Evolutionary conservation across 2,888 invertebrate genomes (phyloP).

Genomic region (Cheilosia urbana): DNA sequence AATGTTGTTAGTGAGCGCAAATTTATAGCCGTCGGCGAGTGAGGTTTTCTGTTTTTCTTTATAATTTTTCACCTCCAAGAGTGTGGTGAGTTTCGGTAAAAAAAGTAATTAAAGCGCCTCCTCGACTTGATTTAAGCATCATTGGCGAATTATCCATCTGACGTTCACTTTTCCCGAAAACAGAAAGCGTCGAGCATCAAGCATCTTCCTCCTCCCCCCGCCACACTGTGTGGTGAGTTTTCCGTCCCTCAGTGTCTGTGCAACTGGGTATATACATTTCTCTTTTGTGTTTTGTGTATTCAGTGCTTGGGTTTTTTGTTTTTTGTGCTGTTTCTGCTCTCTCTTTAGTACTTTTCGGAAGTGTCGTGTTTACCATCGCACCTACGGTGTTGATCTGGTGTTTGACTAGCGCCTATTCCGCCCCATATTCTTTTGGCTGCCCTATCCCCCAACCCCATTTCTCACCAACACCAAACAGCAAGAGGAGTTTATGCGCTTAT

Average conservation of each 20-base stretch:
- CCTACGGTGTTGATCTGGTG: constrained; percentile 83
- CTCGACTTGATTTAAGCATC: constrained; percentile 58
- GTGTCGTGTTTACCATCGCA: constrained; percentile 80
- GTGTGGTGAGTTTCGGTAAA: constrained; percentile 51
- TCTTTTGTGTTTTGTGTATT: constrained; percentile 66
- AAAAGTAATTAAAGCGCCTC: constrained; percentile 47
- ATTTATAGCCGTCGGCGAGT: constrained; percentile 49
- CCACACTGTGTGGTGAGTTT: constrained; percentile 32
- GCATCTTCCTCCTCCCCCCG: not conserved
- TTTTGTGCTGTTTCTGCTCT: constrained; percentile 60
- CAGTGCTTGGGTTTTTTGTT: constrained; percentile 26
- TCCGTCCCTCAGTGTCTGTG: constrained; percentile 16
- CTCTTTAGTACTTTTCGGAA: constrained; percentile 77
- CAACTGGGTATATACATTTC: constrained; percentile 49
- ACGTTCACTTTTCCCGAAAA: not conserved
- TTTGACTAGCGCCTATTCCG: constrained; percentile 77
- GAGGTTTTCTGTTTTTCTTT: constrained; percentile 5
- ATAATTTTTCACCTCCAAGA: constrained; percentile 22
- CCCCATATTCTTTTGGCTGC: constrained; percentile 71
- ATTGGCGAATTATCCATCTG: constrained; percentile 51
- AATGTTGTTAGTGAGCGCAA: constrained; percentile 28
- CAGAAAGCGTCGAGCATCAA: not conserved
- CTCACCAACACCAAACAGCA: constrained; percentile 21
- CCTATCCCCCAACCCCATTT: constrained; percentile 39
- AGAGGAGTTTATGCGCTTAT: constrained; percentile 67